Evolutionary conservation across 2,888 invertebrate species (phyloP), one percentile per base, ranked within the genome.

Genomic region (Heliconius hortense): DNA sequence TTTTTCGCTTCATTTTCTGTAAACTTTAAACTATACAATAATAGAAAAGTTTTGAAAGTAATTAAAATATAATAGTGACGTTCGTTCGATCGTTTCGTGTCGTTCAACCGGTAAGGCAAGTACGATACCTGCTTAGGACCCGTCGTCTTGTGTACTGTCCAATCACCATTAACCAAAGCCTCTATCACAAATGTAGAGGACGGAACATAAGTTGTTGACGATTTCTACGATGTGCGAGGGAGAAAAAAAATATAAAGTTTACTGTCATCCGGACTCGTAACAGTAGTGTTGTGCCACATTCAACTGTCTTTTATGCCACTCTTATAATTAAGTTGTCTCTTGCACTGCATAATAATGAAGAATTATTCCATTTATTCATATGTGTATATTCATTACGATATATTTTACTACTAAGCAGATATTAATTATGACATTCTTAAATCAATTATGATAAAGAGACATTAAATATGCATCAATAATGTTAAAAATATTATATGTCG

Each of bases 1-100:
- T 53, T 69, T 69, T 69, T 21, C 39, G 35, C 5, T 53, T 28
- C n/a, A n/a, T 18, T 71, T 24, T 11, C 26, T 60, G 21, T 43
- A 39, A 39, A 71, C 21, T 39, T 39, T 60, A 39, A 39, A 60
- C 60, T 60, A 24, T 7, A 70, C 26, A 28, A 18, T 68, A 18
- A 28, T 28, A 71, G 59, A 60, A 39, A 26, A 43, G 73, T 66
- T 68, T 73, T 68, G 59, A 64, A 70, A 70, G 63, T 70, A 56
- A 74, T 64, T 70, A 64, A 48, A 72, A 59, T 63, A 53, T 67
- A 72, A 76, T 67, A 73, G 67, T 75, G 73, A 76, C 72, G 89
- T 93, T 93, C 93, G 93, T 93, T 93, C 93, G 93, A 89, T 93
- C 93, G 92, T 92, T 88, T 88, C 85, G 82, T 84, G 87, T 91